These are phyloP conservation scores for Enteromius paludinosus DNA, from an alignment of 2,797 vertebrate species.

Conservation along the genomic window DNA sequence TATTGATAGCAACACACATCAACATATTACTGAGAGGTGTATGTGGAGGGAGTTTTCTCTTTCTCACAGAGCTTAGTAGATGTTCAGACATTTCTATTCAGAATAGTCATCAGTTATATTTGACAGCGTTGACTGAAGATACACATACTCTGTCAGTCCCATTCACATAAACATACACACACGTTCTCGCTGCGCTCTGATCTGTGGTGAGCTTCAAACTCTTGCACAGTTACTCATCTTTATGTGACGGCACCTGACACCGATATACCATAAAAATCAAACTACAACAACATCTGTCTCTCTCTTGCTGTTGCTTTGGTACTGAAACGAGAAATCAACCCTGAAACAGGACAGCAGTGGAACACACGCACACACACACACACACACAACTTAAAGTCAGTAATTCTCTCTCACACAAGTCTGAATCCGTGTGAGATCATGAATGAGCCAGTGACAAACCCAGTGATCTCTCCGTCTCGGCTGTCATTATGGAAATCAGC, in stretches of 20 bases:
- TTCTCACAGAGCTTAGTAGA: not conserved
- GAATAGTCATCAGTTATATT: constrained; percentile 9
- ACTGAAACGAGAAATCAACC: constrained; percentile 13
- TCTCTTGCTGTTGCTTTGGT: constrained; percentile 48
- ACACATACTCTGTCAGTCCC: constrained; percentile 30
- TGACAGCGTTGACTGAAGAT: constrained; percentile 5
- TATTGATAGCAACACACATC: not conserved
- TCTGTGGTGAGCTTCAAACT: constrained; percentile 23
- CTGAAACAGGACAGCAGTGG: constrained; percentile 8
- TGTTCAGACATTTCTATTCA: constrained; percentile 19
- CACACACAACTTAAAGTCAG: constrained; percentile 53
- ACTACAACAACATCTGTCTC: constrained; percentile 53
- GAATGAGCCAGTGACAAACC: constrained; percentile 32
- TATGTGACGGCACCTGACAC: constrained; percentile 66
- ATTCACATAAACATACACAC: constrained; percentile 26
- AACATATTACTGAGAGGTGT: not conserved
- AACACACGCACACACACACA: not conserved
- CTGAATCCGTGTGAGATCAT: constrained; percentile 26
- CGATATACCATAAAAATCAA: constrained; percentile 65
- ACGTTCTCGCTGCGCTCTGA: constrained; percentile 14
- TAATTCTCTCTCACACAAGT: constrained; percentile 52
- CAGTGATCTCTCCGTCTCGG: constrained; percentile 30
- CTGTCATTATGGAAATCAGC: constrained; percentile 64
- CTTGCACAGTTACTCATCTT: constrained; percentile 64
- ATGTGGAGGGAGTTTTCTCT: not conserved